A percentile compares a stretch with the other conserved stretches of the same genome.
These are phyloP conservation scores for Nephrotoma appendiculata DNA, from an alignment of 2,888 invertebrate species.

Conservation along the genomic window DNA sequence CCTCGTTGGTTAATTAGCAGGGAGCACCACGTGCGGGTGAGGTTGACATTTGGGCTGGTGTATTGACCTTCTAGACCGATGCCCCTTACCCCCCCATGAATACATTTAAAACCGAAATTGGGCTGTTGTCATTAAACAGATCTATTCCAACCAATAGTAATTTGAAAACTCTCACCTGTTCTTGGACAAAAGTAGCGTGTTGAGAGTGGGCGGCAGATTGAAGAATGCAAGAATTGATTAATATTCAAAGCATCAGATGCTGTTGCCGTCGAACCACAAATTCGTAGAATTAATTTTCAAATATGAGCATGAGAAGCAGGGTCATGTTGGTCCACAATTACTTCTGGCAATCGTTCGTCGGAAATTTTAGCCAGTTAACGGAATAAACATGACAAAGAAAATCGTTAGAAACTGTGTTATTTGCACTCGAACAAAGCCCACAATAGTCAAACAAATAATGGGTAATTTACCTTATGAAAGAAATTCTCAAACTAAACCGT, in stretches of 20 bases:
- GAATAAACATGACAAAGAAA: neutral
- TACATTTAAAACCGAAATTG: neutral
- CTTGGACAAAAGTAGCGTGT: neutral
- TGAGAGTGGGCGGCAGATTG: slow-evolving; percentile 8
- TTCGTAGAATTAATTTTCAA: slow-evolving; percentile 1
- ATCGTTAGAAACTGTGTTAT: neutral
- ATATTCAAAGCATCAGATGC: neutral
- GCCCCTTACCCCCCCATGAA: too few relatives aligned
- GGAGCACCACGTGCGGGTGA: too few relatives aligned
- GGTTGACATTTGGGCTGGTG: too few relatives aligned
- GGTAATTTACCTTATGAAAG: slow-evolving; percentile 7
- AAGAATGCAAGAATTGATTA: slow-evolving; percentile 5
- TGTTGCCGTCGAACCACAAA: neutral
- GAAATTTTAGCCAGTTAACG: neutral
- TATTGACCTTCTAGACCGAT: too few relatives aligned
- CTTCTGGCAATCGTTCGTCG: neutral
- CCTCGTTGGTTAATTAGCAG: too few relatives aligned
- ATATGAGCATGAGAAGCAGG: slow-evolving; percentile 3
- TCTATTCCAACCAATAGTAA: neutral
- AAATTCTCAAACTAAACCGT: slow-evolving; percentile 7
- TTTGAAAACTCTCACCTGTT: slow-evolving; percentile 5
- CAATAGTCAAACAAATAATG: neutral
- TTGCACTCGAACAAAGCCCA: neutral
- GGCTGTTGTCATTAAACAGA: neutral
- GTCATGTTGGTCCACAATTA: slow-evolving; percentile 5